Base-by-base conservation (phyloP, 2,888 invertebrate species). In the Brachypalpus laphriformis region DNA sequence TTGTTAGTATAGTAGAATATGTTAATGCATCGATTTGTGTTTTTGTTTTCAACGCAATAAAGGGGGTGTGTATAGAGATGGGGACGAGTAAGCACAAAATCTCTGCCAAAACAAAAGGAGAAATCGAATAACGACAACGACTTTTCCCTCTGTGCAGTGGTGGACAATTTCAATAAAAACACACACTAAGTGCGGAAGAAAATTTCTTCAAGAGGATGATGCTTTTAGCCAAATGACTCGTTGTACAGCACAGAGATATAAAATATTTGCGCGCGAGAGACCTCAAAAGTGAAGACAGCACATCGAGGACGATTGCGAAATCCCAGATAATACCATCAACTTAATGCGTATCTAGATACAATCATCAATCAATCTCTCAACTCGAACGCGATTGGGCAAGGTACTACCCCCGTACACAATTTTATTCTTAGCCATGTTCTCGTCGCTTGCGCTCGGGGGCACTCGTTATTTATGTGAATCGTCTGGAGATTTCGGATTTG, bases 181-280 rank as follows among this genome's bases (percentile, higher is more conserved):
- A 45, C 16, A 66, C 59, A 56, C 45, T 71, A 25, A 81, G 65
- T 81, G 75, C 81, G 85, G 75, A 71, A 75, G 70, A 75, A 59
- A 37, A 56, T 70, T n/a, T n/a, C n/a, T n/a, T 83, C 57, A 31
- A 70, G 61, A 74, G 81, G 70, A 25, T 5, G 25, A 81, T 85
- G 85, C 85, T 85, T 85, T 85, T 85, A 85, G 85, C 45, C 22
- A 81, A 81, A 85, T 85, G 81, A 76, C 85, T 81, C 25, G 18
- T 77, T 72, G 59, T 51, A 54, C 14, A 18, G 22, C 81, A 28
- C 16, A 61, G 7, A 40, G 71, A 47, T 59, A 76, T 80, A 71
- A 85, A 81, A 75, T 66, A 71, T 70, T 80, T 74, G 51, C 71
- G 25, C 65, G 75, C 76, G 40, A 7, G 47, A 61, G 40, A 63